phyloP scores from a whole-genome alignment of 2,797 vertebrate species.

The Acomys russatus region DNA sequence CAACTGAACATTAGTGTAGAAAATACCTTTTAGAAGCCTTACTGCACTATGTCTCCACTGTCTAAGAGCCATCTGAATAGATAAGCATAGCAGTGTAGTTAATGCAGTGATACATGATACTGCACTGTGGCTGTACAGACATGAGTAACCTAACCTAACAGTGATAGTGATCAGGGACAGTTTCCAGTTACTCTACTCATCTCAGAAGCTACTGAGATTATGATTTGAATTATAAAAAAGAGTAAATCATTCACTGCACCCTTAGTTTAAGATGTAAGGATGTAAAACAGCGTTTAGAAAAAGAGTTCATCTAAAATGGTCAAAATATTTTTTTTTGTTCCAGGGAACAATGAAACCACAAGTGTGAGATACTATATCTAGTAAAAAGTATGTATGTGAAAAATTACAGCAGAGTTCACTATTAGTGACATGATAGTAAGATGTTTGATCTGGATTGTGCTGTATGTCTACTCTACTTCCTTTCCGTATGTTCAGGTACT shows the following conservation, averaged over 20 bases:
- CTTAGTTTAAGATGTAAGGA: neutral
- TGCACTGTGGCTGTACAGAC: neutral
- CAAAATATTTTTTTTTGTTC: neutral
- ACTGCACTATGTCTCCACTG: neutral
- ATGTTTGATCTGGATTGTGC: neutral
- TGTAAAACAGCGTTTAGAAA: neutral
- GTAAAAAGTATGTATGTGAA: neutral
- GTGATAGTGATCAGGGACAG: neutral
- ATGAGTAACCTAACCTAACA: neutral
- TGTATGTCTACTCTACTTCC: neutral
- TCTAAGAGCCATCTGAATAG: neutral
- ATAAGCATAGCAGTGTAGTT: neutral
- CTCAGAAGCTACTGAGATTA: neutral
- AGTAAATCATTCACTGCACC: neutral
- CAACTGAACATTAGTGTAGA: neutral
- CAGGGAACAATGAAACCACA: neutral
- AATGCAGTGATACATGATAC: neutral
- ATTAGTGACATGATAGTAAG: neutral
- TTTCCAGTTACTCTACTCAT: neutral
- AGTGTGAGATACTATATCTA: neutral
- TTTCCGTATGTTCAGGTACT: neutral
- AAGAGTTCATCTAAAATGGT: neutral
- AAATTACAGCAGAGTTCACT: neutral
- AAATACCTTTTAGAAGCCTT: neutral
- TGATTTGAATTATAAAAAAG: neutral